A percentile compares a stretch with the other conserved stretches of the same genome.
Conservation (phyloP, 1,140 invertebrate species). For the Galleria mellonella region DNA sequence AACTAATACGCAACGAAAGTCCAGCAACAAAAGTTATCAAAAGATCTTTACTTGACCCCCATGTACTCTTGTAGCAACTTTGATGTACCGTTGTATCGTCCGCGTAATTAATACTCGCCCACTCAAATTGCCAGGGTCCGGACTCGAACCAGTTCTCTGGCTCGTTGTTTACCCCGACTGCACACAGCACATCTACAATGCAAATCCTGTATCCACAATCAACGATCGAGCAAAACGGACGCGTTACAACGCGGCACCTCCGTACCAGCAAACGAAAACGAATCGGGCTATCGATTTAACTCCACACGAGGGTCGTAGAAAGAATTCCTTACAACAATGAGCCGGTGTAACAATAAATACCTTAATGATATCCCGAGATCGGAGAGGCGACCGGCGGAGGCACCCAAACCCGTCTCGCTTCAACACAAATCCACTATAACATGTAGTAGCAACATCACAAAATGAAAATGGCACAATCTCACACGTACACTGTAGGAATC, state of each 20-base stretch:
- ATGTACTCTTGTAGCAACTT: conserved; percentile 4
- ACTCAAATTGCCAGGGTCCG: conserved; percentile 23
- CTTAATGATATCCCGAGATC: conserved; percentile 72
- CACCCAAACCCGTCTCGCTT: conserved; percentile 54
- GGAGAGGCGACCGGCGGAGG: conserved; percentile 59
- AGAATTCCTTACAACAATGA: conserved; percentile 71
- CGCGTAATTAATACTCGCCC: conserved; percentile 59
- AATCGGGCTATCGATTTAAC: conserved; percentile 63
- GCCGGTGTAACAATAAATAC: conserved; percentile 72
- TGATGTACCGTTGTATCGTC: conserved; percentile 35
- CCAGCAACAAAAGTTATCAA: conserved; percentile 40
- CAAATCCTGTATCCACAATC: conserved; percentile 50
- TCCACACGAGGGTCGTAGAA: conserved; percentile 51
- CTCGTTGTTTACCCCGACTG: conserved; percentile 4
- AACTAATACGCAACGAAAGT: too few relatives aligned
- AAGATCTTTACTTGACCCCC: conserved; percentile 25
- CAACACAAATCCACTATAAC: conserved; percentile 64
- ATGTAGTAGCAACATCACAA: conserved; percentile 59
- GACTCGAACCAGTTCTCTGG: conserved; percentile 33
- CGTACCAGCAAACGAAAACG: conserved; percentile 31
- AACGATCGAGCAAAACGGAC: conserved; percentile 33
- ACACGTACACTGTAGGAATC: conserved; percentile 53
- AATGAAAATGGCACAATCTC: conserved; percentile 57
- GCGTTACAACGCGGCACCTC: conserved; percentile 32
- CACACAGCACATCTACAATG: conserved; percentile 57